phyloP scores from a whole-genome alignment of 2,797 vertebrate genomes.

The Lagothrix lagotricha region DNA sequence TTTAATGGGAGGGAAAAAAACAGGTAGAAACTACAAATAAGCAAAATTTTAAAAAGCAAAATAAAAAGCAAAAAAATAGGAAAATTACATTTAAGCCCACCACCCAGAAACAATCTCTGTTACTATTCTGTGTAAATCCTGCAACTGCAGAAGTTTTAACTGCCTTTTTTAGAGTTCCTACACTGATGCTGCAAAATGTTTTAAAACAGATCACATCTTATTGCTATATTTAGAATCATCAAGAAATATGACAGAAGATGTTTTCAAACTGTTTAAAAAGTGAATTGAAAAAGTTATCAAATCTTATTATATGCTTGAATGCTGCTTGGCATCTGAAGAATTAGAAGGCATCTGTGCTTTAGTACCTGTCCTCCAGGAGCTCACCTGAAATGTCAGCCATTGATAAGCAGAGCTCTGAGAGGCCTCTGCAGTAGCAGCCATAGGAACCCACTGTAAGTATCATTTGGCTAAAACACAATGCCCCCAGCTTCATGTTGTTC shows the following conservation, averaged over 20 bases:
- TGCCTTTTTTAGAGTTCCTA: neutral
- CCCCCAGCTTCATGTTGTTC: neutral
- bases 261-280: neutral
- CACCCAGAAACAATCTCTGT: slow-evolving; percentile 55
- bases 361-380: no score
- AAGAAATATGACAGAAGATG: neutral
- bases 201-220: neutral
- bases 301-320: neutral
- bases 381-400: neutral
- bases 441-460: neutral
- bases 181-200: neutral
- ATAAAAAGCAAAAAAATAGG: neutral
- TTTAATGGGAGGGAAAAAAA: neutral
- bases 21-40: neutral
- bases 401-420: neutral
- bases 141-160: slow-evolving; percentile 38
- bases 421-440: neutral
- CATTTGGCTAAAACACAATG: neutral
- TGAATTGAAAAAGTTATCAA: neutral
- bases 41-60: neutral
- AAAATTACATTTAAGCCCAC: slow-evolving; percentile 61
- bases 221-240: neutral
- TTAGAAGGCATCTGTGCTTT: neutral
- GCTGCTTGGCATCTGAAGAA: neutral
- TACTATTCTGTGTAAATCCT: slow-evolving; percentile 49